Evolutionary conservation across 2,113 vertebrate genomes (phyloP), one percentile per base, ranked within the genome.

Genomic region (Percina caprodes): DNA sequence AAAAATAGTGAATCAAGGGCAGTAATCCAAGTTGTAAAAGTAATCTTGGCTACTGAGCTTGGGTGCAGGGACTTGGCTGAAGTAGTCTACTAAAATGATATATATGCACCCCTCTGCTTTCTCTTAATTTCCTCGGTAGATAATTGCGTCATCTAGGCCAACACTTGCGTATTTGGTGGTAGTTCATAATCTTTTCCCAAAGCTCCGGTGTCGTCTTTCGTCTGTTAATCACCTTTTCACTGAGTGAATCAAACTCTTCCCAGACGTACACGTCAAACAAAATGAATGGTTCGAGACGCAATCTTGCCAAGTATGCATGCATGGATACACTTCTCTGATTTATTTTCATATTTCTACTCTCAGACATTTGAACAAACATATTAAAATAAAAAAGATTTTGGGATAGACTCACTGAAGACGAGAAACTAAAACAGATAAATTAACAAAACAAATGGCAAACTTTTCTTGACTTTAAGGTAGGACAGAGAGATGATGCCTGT

Each of bases 221-320:
- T 71, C 51, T 63, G 45, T 86, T 84, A 86, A 90, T 87, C 73
- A 71, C 26, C n/a, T 68, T 6, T 66, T 75, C 14, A 30, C 75
- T 19, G 18, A 74, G 48, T 35, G 58, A 33, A 33, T 35, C 35
- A 74, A 60, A 65, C 48, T 68, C 42, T 62, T 26, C 66, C 42
- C 56, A 60, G 75, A 78, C 2, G 45, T 45, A 60, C 21, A 56
- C 0, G 30, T 80, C 69, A 79, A 77, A 70, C 10, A 0, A 46
- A 35, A 55, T 24, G 46, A 82, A 76, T 52, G 77, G 45, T 23
- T 78, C 3, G 33, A 79, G 62, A 77, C 9, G 11, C 65, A 60
- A 51, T 45, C 39, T 54, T 71, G 60, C 83, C 58, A 83, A 80
- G 55, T 76, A 55, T 30, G 19, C 56, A 24, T 66, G 66, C 2